Evolutionary conservation across 1,140 invertebrate species (phyloP).

Genomic region (Ericerus pela): DNA sequence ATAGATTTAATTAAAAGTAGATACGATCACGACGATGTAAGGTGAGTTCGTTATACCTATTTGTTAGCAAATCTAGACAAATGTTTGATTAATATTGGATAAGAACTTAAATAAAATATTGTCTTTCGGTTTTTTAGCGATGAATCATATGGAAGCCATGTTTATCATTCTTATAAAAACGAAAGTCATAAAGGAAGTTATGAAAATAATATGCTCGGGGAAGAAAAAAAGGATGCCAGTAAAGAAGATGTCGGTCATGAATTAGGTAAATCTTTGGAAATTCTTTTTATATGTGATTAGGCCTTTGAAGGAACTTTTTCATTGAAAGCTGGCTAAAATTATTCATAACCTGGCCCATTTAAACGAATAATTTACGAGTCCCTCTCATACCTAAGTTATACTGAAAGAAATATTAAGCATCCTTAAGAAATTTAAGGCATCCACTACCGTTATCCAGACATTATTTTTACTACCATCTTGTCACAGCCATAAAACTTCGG

Average conservation of each 20-base stretch:
- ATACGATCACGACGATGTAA: slow-evolving; percentile 5
- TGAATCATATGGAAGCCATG: slow-evolving; percentile 83
- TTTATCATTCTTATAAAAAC: slow-evolving; percentile 71
- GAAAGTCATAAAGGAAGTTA: slow-evolving; percentile 76
- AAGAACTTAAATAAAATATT: no score
- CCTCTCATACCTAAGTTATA: background rate
- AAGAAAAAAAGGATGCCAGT: slow-evolving; percentile 76
- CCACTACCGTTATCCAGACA: no score
- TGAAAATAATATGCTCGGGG: slow-evolving; percentile 56
- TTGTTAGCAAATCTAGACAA: no score
- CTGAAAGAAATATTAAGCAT: background rate
- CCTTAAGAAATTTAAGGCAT: no score
- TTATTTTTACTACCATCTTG: no score
- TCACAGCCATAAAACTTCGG: no score
- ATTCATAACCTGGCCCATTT: background rate
- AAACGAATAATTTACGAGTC: background rate
- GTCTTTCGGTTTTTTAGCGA: no score
- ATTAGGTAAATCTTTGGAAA: slow-evolving; percentile 16
- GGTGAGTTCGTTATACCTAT: no score
- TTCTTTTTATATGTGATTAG: background rate
- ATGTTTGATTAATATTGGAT: no score
- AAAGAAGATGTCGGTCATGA: slow-evolving; percentile 72
- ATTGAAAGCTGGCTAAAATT: background rate
- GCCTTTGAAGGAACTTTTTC: background rate
- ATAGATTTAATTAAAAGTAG: background rate